Base-by-base conservation (phyloP, 2,888 invertebrate species). In the Mycogona germanica region DNA sequence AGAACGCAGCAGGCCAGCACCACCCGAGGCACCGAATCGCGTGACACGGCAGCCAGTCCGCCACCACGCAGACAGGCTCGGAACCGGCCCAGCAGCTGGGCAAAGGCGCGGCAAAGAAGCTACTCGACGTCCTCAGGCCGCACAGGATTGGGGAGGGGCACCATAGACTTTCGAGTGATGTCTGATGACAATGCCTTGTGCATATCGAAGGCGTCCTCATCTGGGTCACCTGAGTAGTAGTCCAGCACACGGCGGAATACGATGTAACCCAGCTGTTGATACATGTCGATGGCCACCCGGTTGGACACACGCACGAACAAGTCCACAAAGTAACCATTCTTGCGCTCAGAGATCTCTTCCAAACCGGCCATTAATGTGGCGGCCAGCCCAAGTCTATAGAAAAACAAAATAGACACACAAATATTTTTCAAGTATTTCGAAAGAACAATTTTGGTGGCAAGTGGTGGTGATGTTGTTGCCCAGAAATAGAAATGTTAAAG, bases 161-260 rank as follows among this genome's bases (percentile, higher is more conserved):
- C 79, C 50, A 97, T 83, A 12, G 96, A 96, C 67, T 87, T 87
- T 68, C 87, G 88, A 61, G 84, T 81, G 1, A 84, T 78, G 73
- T 98, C 98, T 70, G 89, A 78, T 3, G 95, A 88, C 62, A 96
- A 76, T 4, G 97, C 95, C 75, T 98, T 98, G 64, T 97, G 78
- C 98, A 98, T 98, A 76, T 98, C 98, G 76, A 85, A 98, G 54
- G 97, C 98, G 77, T 99, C 91, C 78, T 98, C 98, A 72, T 97
- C 96, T 23, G 88, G 87, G 71, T 95, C 92, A 19, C 93, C 95
- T 14, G 93, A 93, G 70, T 99, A 98, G 75, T 99, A 98, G 70
- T 96, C 96, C 62, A 98, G 73, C 44, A 98, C 96, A 41, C 89
- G 87, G 55, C 98, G 76, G 70, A 97, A 98, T 0, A 97, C 87